phyloP scores from a whole-genome alignment of 1,140 invertebrate genomes.

The Eubasilissa regina region DNA sequence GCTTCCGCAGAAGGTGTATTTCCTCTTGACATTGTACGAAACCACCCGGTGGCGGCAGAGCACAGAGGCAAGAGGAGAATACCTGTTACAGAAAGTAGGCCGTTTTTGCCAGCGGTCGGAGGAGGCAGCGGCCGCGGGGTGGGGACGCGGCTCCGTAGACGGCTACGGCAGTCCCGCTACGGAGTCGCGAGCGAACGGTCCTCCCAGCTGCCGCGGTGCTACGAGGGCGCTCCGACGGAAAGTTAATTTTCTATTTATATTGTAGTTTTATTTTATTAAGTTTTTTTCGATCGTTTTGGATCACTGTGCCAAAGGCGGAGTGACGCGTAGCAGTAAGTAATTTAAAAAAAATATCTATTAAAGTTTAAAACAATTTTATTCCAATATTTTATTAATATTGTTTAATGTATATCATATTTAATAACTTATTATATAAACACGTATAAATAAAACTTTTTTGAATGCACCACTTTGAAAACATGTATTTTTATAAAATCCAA shows the following conservation, averaged over 20 bases:
- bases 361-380: not conserved
- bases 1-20: not conserved
- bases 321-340: conserved; percentile 21
- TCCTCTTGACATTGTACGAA: not conserved
- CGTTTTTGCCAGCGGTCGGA: not conserved
- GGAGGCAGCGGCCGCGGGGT: not conserved
- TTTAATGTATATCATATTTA: not conserved
- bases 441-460: no score
- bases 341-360: not conserved
- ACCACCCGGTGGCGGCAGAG: not conserved
- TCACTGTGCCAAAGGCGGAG: conserved; percentile 1
- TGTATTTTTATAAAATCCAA: no score
- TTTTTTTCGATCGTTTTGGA: conserved; percentile 17
- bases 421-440: no score
- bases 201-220: conserved; percentile 3
- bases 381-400: not conserved
- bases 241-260: conserved; percentile 11
- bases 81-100: conserved; percentile 1
- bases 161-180: conserved; percentile 46
- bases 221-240: not conserved
- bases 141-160: conserved; percentile 10
- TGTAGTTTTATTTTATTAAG: conserved; percentile 7
- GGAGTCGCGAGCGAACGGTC: conserved; percentile 40
- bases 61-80: not conserved
- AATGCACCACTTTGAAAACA: no score